Base-by-base conservation (phyloP, 2,113 vertebrate genomes). In the Uria aalge region DNA sequence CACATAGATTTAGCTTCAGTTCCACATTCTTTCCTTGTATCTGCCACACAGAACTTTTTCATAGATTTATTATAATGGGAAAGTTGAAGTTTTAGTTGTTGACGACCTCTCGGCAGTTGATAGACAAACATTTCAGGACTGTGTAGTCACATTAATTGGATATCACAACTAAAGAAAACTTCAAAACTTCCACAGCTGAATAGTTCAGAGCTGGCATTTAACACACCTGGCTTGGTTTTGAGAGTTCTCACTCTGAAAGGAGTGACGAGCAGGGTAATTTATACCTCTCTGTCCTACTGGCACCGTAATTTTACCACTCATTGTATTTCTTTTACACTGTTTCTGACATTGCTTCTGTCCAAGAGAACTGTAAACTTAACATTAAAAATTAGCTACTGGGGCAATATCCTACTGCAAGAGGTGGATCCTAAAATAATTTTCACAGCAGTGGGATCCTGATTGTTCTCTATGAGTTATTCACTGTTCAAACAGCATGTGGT, bases 401-500 rank as follows among this genome's bases (percentile, higher is more conserved):
- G 9, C 7, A 85, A 90, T 73, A 85, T 85, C 40, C 29, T 69
- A 8, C 20, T 66, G 48, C 48, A 92, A 83, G 53, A 88, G 29
- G 45, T 45, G 14, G 59, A 90, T 66, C 41, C 62, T 85, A 83
- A 84, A 96, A 85, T 57, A 94, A 74, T 85, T 76, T 88, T 73
- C 38, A 71, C 32, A 79, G 32, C 38, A 83, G 67, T 88, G 45
- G 45, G 34, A 85, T 69, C 20, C n/a, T 87, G 47, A 84, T 80
- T 71, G 29, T 81, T 91, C 9, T 63, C 15, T 43, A 41, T 92
- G 91, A 94, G 87, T 92, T 95, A 95, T 81, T 94, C 76, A 89
- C 76, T 47, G 41, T 67, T 78, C 68, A 87, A 83, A 88, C 40
- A 91, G 55, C 41, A 53, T 87, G 83, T 30, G 52, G 60, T 72